Conservation (phyloP, 1,140 invertebrate species). For the Trachymyrmex cornetzi region DNA sequence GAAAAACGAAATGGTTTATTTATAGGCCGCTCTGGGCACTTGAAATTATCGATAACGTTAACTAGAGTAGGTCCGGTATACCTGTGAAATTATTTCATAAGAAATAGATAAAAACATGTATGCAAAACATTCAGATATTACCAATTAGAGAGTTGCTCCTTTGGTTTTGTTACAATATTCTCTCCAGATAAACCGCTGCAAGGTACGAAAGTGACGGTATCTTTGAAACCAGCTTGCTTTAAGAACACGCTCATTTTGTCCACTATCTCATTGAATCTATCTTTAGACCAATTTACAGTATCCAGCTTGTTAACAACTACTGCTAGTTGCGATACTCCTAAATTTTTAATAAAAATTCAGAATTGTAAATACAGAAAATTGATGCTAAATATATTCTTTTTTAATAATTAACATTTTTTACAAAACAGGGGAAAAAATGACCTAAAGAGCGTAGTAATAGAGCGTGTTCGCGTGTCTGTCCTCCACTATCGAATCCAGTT, state of each 20-base stretch:
- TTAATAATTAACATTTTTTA: conserved; percentile 11
- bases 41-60: conserved; percentile 90
- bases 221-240: conserved; percentile 97
- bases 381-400: not conserved
- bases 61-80: conserved; percentile 84
- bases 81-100: conserved; percentile 72
- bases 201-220: conserved; percentile 95
- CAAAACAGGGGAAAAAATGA: conserved; percentile 78
- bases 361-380: not conserved
- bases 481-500: conserved; percentile 98
- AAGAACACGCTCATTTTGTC: conserved; percentile 95
- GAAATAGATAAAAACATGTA: not conserved
- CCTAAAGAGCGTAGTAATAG: conserved; percentile 96
- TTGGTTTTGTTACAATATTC: conserved; percentile 93
- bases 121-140: conserved; percentile 62
- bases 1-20: conserved; percentile 96
- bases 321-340: conserved; percentile 83
- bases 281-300: conserved; percentile 99
- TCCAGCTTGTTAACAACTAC: conserved; percentile 96
- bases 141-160: conserved; percentile 88
- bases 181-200: conserved; percentile 98
- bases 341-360: conserved; percentile 53
- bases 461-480: conserved; percentile 99
- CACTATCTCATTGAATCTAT: conserved; percentile 95
- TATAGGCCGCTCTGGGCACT: conserved; percentile 94